Percentiles rank a stretch among this genome's conserved stretches.
phyloP scores from a whole-genome alignment of 2,797 vertebrate species.

The Phrynocephalus guinanensis region DNA sequence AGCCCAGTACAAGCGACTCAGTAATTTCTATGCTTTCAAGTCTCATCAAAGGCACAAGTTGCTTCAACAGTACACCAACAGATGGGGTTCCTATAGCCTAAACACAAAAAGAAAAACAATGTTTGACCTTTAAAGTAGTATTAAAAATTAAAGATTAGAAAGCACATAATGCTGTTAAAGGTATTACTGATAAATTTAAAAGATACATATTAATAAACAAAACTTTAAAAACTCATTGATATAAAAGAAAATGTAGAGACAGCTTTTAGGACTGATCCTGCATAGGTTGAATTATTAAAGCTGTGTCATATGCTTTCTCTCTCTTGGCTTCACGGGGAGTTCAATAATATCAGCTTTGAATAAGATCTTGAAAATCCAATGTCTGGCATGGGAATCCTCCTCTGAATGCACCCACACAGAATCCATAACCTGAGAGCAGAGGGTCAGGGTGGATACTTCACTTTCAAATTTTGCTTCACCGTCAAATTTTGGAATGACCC shows the following conservation, averaged over 20 bases:
- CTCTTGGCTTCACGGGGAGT: not conserved
- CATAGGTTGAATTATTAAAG: not conserved
- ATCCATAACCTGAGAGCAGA: no score
- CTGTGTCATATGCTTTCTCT: not conserved
- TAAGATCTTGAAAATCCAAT: not conserved
- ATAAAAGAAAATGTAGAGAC: conserved; percentile 17
- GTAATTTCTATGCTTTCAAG: conserved; percentile 98
- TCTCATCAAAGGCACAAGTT: conserved; percentile 97
- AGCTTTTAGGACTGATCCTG: not conserved
- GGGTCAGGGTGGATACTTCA: no score
- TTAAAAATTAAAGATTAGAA: conserved; percentile 36
- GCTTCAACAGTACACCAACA: conserved; percentile 94
- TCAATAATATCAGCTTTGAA: not conserved
- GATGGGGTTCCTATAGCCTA: conserved; percentile 97
- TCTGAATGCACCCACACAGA: no score
- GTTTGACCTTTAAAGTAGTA: conserved; percentile 44
- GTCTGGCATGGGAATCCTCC: not conserved
- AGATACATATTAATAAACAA: conserved; percentile 11
- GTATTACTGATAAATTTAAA: conserved; percentile 26
- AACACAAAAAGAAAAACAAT: conserved; percentile 59
- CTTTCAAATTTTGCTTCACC: no score
- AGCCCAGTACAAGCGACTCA: conserved; percentile 95
- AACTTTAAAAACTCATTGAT: conserved; percentile 35
- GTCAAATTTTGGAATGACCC: no score
- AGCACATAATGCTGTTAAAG: conserved; percentile 43